These are phyloP conservation scores for Ditylenchus dipsaci DNA, from an alignment of 1,140 invertebrate genomes.

Conservation along the genomic window DNA sequence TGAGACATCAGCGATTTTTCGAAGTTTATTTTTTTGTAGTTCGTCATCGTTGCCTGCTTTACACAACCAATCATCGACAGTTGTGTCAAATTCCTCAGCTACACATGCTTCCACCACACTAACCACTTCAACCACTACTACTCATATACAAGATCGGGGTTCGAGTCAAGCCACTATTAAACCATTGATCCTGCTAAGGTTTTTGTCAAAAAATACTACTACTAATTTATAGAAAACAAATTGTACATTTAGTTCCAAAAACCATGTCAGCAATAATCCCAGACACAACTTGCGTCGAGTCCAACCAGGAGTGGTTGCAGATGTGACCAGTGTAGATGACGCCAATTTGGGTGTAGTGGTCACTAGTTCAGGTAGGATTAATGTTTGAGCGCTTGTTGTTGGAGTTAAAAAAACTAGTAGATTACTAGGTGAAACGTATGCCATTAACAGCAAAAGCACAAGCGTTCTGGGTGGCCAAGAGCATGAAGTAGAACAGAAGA, in stretches of 20 bases:
- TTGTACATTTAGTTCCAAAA: not conserved
- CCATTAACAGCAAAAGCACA: not conserved
- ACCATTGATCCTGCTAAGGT: no score
- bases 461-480: not conserved
- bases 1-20: no score
- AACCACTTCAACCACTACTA: not conserved
- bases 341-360: slow-evolving; percentile 5
- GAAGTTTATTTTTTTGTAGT: no score
- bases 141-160: not conserved
- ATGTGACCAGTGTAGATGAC: not conserved
- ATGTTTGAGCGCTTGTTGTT: not conserved
- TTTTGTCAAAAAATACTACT: no score
- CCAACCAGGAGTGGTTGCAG: not conserved
- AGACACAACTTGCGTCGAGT: not conserved
- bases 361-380: slow-evolving; percentile 10
- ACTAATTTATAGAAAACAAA: not conserved
- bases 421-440: not conserved
- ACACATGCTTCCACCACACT: slow-evolving; percentile 3
- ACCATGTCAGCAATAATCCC: not conserved
- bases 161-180: no score
- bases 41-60: no score
- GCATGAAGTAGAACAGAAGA: not conserved
- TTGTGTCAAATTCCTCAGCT: not conserved
- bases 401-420: not conserved
- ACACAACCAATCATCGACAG: no score